phyloP scores from a whole-genome alignment of 2,113 vertebrate species.

The Fulmarus glacialis region DNA sequence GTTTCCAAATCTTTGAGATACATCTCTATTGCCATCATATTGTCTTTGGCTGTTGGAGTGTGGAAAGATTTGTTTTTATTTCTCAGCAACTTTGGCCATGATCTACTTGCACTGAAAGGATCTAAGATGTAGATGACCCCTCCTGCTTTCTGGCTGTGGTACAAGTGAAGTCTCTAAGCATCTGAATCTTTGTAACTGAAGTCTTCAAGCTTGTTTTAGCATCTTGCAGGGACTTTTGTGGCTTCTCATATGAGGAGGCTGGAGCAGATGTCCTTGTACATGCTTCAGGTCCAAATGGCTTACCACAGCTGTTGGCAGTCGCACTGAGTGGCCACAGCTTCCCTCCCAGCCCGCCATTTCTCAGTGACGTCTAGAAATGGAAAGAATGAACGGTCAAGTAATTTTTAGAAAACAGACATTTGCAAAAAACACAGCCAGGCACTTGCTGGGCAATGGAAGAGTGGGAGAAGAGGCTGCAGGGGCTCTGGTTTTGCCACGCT shows the following conservation, averaged over 20 bases:
- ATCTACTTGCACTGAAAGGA: not conserved
- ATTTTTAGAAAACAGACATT: not conserved
- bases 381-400: not conserved
- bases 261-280: not conserved
- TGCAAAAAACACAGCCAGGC: not conserved
- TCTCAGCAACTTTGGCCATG: not conserved
- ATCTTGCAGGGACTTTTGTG: not conserved
- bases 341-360: not conserved
- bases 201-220: not conserved
- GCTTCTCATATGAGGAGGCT: not conserved
- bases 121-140: not conserved
- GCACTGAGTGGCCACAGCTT: not conserved
- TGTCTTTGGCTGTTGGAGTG: not conserved
- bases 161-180: not conserved
- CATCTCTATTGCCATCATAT: not conserved
- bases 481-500: not conserved
- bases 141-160: not conserved
- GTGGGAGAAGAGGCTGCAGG: not conserved
- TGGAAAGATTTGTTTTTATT: not conserved
- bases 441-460: not conserved
- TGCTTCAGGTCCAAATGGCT: not conserved
- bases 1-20: not conserved
- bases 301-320: not conserved
- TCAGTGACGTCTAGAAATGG: not conserved
- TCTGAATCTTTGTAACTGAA: not conserved